Conservation (phyloP, 2,888 invertebrate genomes). For the Idaea aversata region DNA sequence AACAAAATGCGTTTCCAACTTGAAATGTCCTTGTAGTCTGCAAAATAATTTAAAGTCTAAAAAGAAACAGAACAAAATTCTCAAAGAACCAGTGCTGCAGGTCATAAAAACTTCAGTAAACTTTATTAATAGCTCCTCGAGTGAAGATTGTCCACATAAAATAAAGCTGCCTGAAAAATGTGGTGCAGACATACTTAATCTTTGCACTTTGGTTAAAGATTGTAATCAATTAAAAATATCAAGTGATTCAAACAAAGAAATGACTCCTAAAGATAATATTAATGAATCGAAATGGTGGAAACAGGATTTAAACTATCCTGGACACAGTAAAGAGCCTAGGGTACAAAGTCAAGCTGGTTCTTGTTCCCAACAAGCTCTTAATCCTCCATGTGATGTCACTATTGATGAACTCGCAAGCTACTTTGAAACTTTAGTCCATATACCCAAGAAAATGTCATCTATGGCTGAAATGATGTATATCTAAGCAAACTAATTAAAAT, state of each 20-base stretch:
- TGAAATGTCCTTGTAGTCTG: slow-evolving; percentile 48
- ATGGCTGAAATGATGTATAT: slow-evolving; percentile 99
- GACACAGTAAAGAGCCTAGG: slow-evolving; percentile 41
- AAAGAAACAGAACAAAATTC: slow-evolving; percentile 69
- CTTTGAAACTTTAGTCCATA: slow-evolving; percentile 96
- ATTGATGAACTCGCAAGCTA: slow-evolving; percentile 97
- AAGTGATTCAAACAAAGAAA: slow-evolving; percentile 38
- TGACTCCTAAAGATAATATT: slow-evolving; percentile 29
- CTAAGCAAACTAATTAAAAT: slow-evolving; percentile 57
- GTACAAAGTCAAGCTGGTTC: slow-evolving; percentile 62
- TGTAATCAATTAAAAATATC: slow-evolving; percentile 72
- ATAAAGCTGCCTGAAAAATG: slow-evolving; percentile 25
- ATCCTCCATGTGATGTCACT: slow-evolving; percentile 90
- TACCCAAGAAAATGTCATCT: slow-evolving; percentile 98
- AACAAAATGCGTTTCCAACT: slow-evolving; percentile 35
- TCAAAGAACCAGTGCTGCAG: slow-evolving; percentile 80
- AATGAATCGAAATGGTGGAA: slow-evolving; percentile 61
- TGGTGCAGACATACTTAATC: slow-evolving; percentile 51
- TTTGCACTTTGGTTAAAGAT: slow-evolving; percentile 66
- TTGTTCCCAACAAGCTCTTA: slow-evolving; percentile 90
- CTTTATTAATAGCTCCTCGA: slow-evolving; percentile 31
- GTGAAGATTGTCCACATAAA: slow-evolving; percentile 29
- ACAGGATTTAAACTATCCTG: slow-evolving; percentile 38
- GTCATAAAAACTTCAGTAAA: slow-evolving; percentile 55
- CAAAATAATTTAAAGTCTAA: slow-evolving; percentile 53